These are phyloP conservation scores for Cyclophora punctaria DNA, from an alignment of 2,888 invertebrate species.

Conservation along the genomic window DNA sequence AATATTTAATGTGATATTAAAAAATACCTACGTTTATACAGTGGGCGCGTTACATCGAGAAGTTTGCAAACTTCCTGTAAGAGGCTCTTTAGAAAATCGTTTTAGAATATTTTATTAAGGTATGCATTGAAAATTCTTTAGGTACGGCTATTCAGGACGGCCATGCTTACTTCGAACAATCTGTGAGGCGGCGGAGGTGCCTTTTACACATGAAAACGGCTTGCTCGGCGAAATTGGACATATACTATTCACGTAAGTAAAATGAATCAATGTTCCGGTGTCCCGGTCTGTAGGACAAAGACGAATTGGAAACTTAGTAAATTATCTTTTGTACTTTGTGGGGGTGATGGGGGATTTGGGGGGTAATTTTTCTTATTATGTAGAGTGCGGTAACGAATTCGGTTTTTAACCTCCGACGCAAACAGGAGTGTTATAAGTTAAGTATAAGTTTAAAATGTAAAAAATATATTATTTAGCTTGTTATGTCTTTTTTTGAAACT, in stretches of 20 bases:
- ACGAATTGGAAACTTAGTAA: no score
- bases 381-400: no score
- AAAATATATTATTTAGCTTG: no score
- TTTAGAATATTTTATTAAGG: conserved; percentile 33
- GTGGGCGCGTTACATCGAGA: conserved; percentile 2
- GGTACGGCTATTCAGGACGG: conserved; percentile 78
- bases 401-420: no score
- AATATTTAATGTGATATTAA: conserved; percentile 1
- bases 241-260: conserved; percentile 82
- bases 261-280: conserved; percentile 26
- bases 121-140: conserved; percentile 45
- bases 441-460: no score
- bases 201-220: conserved; percentile 80
- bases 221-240: conserved; percentile 84
- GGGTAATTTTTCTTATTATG: no score
- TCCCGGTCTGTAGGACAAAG: no score
- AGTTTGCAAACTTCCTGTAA: conserved; percentile 14
- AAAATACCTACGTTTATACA: conserved; percentile 1
- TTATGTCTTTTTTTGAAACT: no score
- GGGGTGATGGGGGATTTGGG: no score
- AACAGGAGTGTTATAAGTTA: no score
- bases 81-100: conserved; percentile 25
- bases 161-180: conserved; percentile 83
- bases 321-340: no score
- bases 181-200: conserved; percentile 82